These are phyloP conservation scores for Meles meles DNA, from an alignment of 2,113 vertebrate genomes.

Conservation along the genomic window DNA sequence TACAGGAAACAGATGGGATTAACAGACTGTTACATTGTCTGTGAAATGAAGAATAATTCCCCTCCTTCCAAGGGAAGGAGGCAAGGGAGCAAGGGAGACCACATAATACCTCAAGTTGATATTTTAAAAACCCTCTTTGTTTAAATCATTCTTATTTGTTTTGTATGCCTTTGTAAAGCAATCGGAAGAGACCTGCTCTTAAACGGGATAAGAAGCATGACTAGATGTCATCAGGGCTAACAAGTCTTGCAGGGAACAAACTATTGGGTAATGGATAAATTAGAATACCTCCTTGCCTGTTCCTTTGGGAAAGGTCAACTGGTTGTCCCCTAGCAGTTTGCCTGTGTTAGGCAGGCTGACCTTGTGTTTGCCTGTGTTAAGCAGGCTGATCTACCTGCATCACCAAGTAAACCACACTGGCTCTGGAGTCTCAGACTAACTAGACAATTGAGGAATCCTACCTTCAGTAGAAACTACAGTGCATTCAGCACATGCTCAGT, in stretches of 20 bases:
- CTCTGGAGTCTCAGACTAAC: neutral
- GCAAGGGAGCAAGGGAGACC: neutral
- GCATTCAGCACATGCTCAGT: neutral
- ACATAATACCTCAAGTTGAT: neutral
- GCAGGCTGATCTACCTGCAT: neutral
- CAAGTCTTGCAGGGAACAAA: neutral
- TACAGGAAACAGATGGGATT: conserved; percentile 14
- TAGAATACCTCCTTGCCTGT: neutral
- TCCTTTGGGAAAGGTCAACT: neutral
- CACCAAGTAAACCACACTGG: neutral
- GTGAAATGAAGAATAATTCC: neutral
- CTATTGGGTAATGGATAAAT: neutral
- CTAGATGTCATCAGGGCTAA: neutral
- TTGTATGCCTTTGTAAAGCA: neutral
- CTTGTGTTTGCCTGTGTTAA: neutral
- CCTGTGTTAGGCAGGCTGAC: neutral
- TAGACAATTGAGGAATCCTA: neutral
- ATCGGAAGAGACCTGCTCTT: neutral
- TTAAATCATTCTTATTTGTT: conserved; percentile 31
- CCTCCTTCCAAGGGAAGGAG: too few species aligned
- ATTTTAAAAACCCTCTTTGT: neutral
- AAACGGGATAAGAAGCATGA: neutral
- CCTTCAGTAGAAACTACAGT: neutral
- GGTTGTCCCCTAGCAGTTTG: neutral
- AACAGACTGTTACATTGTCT: neutral